phyloP scores from a whole-genome alignment of 30 jellyfish, hydroid and myxozoan species.

The Catostylus mosaicus region DNA sequence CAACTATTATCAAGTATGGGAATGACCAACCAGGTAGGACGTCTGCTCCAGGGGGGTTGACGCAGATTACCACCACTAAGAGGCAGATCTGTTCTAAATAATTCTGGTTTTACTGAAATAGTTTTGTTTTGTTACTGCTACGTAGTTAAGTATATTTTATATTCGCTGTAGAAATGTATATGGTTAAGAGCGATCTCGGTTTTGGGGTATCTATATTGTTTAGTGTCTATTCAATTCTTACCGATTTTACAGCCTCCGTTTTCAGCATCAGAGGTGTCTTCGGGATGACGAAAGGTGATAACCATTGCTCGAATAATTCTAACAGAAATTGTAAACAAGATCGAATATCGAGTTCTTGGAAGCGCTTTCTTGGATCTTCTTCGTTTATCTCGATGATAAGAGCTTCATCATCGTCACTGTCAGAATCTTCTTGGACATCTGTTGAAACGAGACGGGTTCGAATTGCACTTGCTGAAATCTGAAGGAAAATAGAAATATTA shows the following conservation, averaged over 20 bases:
- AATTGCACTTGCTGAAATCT: slow-evolving; percentile 93
- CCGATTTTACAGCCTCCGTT: slow-evolving; percentile 92
- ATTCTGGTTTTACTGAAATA: too few species aligned
- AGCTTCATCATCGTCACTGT: slow-evolving; percentile 95
- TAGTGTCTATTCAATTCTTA: too few species aligned
- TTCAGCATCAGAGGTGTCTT: slow-evolving; percentile 92
- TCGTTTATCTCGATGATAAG: slow-evolving; percentile 85
- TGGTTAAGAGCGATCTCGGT: too few species aligned
- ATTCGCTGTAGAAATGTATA: too few species aligned
- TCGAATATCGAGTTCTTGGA: slow-evolving; percentile 90
- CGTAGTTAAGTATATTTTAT: too few species aligned
- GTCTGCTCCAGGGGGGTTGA: too few species aligned
- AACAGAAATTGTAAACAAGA: slow-evolving; percentile 87
- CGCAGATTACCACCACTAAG: too few species aligned
- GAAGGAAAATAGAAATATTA: not conserved
- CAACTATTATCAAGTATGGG: too few species aligned
- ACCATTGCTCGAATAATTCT: slow-evolving; percentile 96
- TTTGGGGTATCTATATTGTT: too few species aligned
- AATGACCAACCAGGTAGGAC: too few species aligned
- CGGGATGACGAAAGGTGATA: slow-evolving; percentile 80
- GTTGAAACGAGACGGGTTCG: slow-evolving; percentile 88
- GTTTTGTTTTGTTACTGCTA: too few species aligned
- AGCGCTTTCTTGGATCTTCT: slow-evolving; percentile 69
- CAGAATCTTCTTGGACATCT: slow-evolving; percentile 96
- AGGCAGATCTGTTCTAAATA: too few species aligned